A percentile compares a stretch with the other conserved stretches of the same genome.
Evolutionary conservation across 2,888 invertebrate species (phyloP).

Genomic region (Andrena dorsata): DNA sequence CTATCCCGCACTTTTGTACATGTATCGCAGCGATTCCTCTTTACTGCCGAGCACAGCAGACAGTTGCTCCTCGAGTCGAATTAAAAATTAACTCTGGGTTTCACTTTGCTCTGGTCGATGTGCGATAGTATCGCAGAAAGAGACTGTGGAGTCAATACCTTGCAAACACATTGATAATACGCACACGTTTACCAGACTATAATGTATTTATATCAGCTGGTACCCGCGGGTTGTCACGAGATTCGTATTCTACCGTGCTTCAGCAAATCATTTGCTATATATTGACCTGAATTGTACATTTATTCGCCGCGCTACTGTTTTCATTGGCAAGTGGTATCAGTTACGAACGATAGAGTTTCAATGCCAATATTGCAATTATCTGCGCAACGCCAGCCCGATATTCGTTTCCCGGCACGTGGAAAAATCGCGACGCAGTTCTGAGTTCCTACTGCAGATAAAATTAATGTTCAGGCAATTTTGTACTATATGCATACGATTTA

Average conservation of each 20-base stretch:
- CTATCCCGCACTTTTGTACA: neutral
- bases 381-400: neutral
- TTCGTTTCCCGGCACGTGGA: neutral
- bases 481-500: neutral
- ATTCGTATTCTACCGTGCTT: slow-evolving; percentile 33
- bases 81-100: slow-evolving; percentile 2
- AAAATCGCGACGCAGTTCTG: neutral
- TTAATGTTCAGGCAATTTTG: neutral
- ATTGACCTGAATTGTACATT: neutral
- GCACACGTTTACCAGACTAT: slow-evolving; percentile 20
- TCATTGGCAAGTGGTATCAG: neutral
- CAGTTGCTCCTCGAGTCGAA: neutral
- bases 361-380: neutral
- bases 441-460: neutral
- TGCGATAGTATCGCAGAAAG: neutral
- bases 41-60: neutral
- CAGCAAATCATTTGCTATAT: slow-evolving; percentile 15
- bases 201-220: slow-evolving; percentile 18
- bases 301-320: neutral
- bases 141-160: slow-evolving; percentile 24
- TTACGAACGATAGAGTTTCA: neutral
- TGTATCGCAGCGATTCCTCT: neutral
- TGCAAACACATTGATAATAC: slow-evolving; percentile 27
- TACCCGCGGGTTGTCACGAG: neutral
- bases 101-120: neutral